Evolutionary conservation across 1,140 invertebrate genomes (phyloP), one percentile per base, ranked within the genome.

Genomic region (Diachasmimorpha longicaudata): DNA sequence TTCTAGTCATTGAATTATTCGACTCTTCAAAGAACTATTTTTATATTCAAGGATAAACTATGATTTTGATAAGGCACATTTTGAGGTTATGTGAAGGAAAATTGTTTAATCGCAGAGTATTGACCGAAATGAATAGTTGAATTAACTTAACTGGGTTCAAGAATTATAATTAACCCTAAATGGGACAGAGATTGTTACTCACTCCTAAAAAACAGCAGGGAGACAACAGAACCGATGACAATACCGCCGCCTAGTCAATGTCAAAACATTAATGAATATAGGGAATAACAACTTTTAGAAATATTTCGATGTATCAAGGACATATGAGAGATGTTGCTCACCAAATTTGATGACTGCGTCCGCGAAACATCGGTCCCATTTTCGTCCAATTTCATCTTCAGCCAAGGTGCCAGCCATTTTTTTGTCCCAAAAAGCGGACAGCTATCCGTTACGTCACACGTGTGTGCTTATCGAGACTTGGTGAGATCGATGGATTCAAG

Each of bases 191-290:
- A 76, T 71, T 16, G 13, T 67, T 25, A 84, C 86, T 90, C 85
- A 90, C 89, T 85, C 85, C 85, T 87, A 72, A 90, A 85, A 82
- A 95, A 93, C 44, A 95, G 84, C n/a, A 95, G 66, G 0, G 94
- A 94, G 78, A 93, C 86, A 52, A 94, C 84, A 23, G 91, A 90
- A 55, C 94, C 94, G 75, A 95, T 80, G 36, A 92, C 70, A 55
- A 93, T 77, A 77, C 94, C 94, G 81, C 92, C 92, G 79, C 93
- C 94, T 94, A 82, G 90, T 37, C 4, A 79, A 75, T 72, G 75
- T 77, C 79, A 83, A 83, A 81, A 79, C 63, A 71, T 72, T 5
- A 69, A 75, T 79, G 8, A 75, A 67, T 39, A 68, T n/a, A 42
- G 39, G 1, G 21, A 77, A 70, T 55, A 46, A 23, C 36, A 4